Evolutionary conservation across 2,888 invertebrate species (phyloP), one percentile per base, ranked within the genome.

Genomic region (Rotaria macrura): DNA sequence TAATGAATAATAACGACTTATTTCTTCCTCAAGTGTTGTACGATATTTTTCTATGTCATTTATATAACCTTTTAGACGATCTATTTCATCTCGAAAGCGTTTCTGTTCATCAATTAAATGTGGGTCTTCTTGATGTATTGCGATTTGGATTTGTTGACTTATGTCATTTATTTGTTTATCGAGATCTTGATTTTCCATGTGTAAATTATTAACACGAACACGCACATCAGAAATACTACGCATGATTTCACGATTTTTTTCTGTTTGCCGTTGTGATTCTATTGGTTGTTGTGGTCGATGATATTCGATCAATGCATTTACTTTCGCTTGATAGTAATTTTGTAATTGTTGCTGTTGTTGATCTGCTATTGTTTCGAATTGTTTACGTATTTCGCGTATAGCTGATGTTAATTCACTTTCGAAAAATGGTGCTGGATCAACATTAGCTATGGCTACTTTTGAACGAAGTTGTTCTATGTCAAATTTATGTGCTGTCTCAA

Each of bases 291-390:
- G 43, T 14, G 79, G 79, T 79, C 43, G 79, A 79, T 79, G 79
- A 43, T 79, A 79, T 79, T 79, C 79, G 43, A 79, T 79, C 14
- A 79, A 43, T 40, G 79, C 79, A 79, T n/a, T 79, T 0, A 79
- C 79, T 79, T 79, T 79, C 3, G 79, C 79, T 43, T 79, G 79
- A 43, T 79, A 79, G 43, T 79, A 79, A 43, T 79, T 79, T 43
- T 79, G 79, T 79, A 79, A 43, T 79, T 79, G 79, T 43, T 79
- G 79, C 14, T 79, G 79, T 43, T 79, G 79, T 79, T 79, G 79
- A 43, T 79, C 79, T 4, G 79, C 43, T n/a, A 79, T 43, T 12
- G 40, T 43, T 79, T 79, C 79, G 20, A 79, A 79, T 43, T 79
- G 79, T n/a, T 79, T 79, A 43, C 79, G 79, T 40, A 79, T 79